Conservation (phyloP, 1,140 invertebrate genomes). For the Drosophila mayri region DNA sequence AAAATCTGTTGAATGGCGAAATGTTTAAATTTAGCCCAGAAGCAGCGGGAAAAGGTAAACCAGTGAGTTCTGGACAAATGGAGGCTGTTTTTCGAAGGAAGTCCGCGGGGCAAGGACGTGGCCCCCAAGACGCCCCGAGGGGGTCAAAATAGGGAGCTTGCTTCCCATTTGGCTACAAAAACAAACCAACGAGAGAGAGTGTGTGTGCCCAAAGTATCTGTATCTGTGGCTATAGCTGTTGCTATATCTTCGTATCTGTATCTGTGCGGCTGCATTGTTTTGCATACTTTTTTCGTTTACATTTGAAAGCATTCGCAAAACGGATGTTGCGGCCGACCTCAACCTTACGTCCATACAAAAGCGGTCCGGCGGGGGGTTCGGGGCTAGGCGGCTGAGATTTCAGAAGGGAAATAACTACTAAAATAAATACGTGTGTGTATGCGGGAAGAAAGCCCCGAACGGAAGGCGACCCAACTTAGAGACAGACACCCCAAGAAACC, state of each 20-base stretch:
- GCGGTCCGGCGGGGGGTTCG: neutral
- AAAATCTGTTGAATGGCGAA: conserved; percentile 71
- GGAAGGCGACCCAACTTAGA: conserved; percentile 5
- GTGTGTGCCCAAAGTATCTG: conserved; percentile 14
- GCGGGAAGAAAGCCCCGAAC: conserved; percentile 15
- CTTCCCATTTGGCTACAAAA: conserved; percentile 44
- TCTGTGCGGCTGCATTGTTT: conserved; percentile 66
- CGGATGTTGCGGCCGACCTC: conserved; percentile 78
- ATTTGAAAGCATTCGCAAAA: conserved; percentile 79
- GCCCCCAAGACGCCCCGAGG: conserved; percentile 13
- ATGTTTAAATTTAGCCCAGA: conserved; percentile 67
- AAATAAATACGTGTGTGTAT: conserved; percentile 29
- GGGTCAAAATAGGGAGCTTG: conserved; percentile 6
- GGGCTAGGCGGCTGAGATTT: conserved; percentile 6
- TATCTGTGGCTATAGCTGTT: neutral
- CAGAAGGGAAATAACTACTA: conserved; percentile 22
- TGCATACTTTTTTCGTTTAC: conserved; percentile 77
- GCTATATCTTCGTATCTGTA: neutral
- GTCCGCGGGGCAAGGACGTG: conserved; percentile 12
- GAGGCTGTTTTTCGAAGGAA: conserved; percentile 36
- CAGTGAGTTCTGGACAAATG: conserved; percentile 38
- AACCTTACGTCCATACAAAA: conserved; percentile 60
- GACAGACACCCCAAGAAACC: conserved; percentile 4
- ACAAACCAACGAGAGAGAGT: conserved; percentile 14
- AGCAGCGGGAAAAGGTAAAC: conserved; percentile 24